Percentiles rank a stretch among this genome's conserved stretches.
phyloP scores from a whole-genome alignment of 2,888 invertebrate genomes.

The Stenchaetothrips biformis region DNA sequence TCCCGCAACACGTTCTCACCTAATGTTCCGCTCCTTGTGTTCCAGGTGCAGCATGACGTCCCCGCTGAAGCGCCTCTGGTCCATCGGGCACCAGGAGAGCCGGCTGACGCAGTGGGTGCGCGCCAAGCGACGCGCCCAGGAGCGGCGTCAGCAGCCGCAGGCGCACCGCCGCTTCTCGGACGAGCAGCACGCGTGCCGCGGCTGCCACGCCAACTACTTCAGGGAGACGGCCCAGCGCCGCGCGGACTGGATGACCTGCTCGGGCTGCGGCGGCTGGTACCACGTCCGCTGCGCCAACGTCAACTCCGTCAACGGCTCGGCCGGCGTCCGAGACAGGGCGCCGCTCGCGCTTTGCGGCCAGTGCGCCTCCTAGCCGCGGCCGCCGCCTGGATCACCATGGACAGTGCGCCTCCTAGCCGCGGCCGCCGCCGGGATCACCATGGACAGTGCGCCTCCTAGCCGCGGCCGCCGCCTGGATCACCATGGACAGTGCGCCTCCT shows the following conservation, averaged over 20 bases:
- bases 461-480: too few relatives aligned
- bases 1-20: too few relatives aligned
- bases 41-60: background rate
- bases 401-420: too few relatives aligned
- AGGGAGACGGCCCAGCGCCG: constrained; percentile 12
- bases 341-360: constrained; percentile 13
- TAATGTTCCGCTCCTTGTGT: background rate
- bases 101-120: constrained; percentile 18
- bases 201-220: constrained; percentile 24
- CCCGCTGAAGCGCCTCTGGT: constrained; percentile 22
- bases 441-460: too few relatives aligned
- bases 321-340: background rate
- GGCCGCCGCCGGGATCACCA: too few relatives aligned
- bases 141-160: constrained; percentile 18
- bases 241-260: constrained; percentile 20
- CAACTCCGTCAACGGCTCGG: background rate
- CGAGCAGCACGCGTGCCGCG: constrained; percentile 19
- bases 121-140: constrained; percentile 9
- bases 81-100: constrained; percentile 19
- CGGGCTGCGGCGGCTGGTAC: constrained; percentile 20
- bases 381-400: too few relatives aligned
- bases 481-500: too few relatives aligned
- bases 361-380: too few relatives aligned
- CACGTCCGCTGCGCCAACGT: constrained; percentile 8
- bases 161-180: constrained; percentile 13